Conservation (phyloP, 2,113 vertebrate genomes). For the Hydropotes inermis region DNA sequence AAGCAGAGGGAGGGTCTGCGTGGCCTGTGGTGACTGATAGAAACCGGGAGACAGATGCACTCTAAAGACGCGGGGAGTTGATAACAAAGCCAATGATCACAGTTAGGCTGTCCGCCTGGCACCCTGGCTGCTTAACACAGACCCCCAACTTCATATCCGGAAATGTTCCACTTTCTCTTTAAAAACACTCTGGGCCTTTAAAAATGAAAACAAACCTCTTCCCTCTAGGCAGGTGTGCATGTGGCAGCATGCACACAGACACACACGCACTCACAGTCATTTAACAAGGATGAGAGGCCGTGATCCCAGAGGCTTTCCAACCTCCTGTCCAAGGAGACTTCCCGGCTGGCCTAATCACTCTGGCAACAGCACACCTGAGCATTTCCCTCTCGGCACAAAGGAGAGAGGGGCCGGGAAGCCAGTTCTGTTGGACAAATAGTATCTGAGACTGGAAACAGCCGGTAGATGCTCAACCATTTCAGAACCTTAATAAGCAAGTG, state of each 20-base stretch:
- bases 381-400: constrained; percentile 67
- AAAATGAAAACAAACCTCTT: constrained; percentile 22
- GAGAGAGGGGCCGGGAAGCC: constrained; percentile 61
- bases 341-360: constrained; percentile 77
- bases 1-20: neutral
- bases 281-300: constrained; percentile 76
- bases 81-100: neutral
- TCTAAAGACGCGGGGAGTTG: neutral
- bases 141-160: neutral
- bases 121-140: neutral
- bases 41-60: neutral
- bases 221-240: constrained; percentile 14
- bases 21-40: neutral
- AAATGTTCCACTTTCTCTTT: constrained; percentile 54
- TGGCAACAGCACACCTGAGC: constrained; percentile 74
- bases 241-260: no score
- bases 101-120: neutral
- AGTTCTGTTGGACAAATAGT: constrained; percentile 69
- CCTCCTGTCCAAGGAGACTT: constrained; percentile 74
- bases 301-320: constrained; percentile 77
- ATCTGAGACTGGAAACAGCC: constrained; percentile 49
- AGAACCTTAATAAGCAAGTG: constrained; percentile 71
- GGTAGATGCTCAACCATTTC: neutral
- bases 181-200: constrained; percentile 41
- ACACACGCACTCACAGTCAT: constrained; percentile 52